Percentiles rank a stretch among this genome's conserved stretches.
Conservation (phyloP, 2,888 invertebrate species). For the Drosophila mettleri region DNA sequence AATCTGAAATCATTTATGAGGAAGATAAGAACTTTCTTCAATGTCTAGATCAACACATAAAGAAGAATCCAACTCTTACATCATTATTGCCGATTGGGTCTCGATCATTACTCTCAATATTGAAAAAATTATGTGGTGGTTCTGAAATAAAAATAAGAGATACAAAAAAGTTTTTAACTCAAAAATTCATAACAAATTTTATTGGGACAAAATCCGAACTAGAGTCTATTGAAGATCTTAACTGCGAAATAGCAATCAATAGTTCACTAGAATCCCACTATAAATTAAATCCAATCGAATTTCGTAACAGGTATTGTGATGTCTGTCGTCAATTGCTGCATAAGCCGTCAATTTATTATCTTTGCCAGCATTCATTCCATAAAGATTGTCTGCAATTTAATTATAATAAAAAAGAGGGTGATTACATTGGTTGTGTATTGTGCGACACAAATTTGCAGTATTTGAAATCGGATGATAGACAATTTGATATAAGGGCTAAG, state of each 20-base stretch:
- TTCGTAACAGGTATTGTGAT: slow-evolving; percentile 69
- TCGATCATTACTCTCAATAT: slow-evolving; percentile 45
- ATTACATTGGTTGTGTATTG: slow-evolving; percentile 22
- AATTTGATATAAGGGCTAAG: background rate
- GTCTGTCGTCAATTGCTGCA: slow-evolving; percentile 61
- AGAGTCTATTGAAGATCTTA: slow-evolving; percentile 29
- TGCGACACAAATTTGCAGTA: slow-evolving; percentile 23
- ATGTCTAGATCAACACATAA: slow-evolving; percentile 18
- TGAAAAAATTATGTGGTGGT: slow-evolving; percentile 40
- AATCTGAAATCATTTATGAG: background rate
- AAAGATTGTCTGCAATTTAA: slow-evolving; percentile 59
- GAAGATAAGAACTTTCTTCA: slow-evolving; percentile 21
- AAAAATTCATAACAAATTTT: slow-evolving; percentile 25
- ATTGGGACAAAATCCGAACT: slow-evolving; percentile 29
- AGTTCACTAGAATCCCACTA: slow-evolving; percentile 30
- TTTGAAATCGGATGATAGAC: background rate
- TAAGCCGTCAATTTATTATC: slow-evolving; percentile 62
- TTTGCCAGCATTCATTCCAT: slow-evolving; percentile 77
- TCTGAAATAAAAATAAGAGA: slow-evolving; percentile 24
- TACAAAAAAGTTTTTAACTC: slow-evolving; percentile 40
- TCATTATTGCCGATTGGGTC: slow-evolving; percentile 14
- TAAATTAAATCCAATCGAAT: slow-evolving; percentile 68
- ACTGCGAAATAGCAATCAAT: slow-evolving; percentile 30
- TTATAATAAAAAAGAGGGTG: slow-evolving; percentile 17
- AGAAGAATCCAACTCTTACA: slow-evolving; percentile 23